Conservation (phyloP, 1,140 invertebrate species). For the Bemisia tabaci region DNA sequence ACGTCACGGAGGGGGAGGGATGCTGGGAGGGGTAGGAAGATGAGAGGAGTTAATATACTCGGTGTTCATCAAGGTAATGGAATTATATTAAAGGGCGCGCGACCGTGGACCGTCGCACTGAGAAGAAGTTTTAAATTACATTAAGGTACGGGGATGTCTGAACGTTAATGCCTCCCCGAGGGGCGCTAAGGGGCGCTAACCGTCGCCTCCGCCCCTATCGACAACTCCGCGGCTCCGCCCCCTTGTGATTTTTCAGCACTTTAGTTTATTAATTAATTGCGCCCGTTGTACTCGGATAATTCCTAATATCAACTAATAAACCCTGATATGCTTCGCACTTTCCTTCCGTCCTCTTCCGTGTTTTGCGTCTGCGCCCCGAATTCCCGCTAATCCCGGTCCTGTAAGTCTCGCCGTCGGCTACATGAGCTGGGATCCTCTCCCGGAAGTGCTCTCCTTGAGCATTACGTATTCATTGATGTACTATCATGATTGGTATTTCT, state of each 20-base stretch:
- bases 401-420: no score
- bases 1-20: neutral
- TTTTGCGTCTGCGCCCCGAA: no score
- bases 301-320: neutral
- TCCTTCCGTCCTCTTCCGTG: no score
- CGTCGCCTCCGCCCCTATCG: neutral
- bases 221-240: slow-evolving; percentile 1
- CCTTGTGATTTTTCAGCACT: slow-evolving; percentile 6
- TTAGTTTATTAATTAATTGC: slow-evolving; percentile 11
- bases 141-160: neutral
- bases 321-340: neutral
- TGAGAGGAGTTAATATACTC: neutral
- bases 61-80: neutral
- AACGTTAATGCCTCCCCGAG: slow-evolving; percentile 2
- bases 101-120: neutral
- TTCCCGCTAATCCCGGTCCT: no score
- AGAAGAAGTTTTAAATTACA: neutral
- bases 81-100: neutral
- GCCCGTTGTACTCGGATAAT: neutral
- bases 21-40: neutral
- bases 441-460: no score
- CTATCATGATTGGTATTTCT: no score
- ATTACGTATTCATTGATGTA: no score
- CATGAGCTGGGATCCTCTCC: no score
- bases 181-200: slow-evolving; percentile 3